Base-by-base conservation (phyloP, 2,113 vertebrate genomes). In the Papio anubis region DNA sequence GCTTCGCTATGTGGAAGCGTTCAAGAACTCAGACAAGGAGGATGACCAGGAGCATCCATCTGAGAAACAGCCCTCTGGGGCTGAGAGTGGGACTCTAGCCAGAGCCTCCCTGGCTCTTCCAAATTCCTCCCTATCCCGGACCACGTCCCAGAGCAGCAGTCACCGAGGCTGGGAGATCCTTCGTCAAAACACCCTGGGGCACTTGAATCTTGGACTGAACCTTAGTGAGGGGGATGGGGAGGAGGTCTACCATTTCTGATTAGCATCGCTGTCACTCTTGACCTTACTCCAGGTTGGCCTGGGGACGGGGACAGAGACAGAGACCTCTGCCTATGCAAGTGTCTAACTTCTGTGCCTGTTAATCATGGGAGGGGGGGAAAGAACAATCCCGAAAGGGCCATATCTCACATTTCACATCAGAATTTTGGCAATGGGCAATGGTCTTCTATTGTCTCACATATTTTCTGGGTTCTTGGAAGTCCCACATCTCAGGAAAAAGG, bases 131-230 rank as follows among this genome's bases (percentile, higher is more conserved):
- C 38, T 99, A 66, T 98, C 98, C 66, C 95, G 98, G 48, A 99
- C 86, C 79, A 98, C 98, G 10, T 98, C 97, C 40, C 98, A 94
- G 48, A 98, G 98, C 78, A 98, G 93, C 93, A 99, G 98, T 66
- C 96, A 98, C 92, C 95, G 92, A 7, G 98, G 98, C 45, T 99
- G 99, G 99, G 98, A 99, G 89, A 98, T 99, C 91, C 98, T 99
- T 88, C 99, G 99, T 8, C 92, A 98, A 35, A 98, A 99, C 61
- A 98, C 98, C 97, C 73, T 99, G 97, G 97, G 97, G 96, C 98
- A 98, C 52, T 43, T 96, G 0, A 86, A 98, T 91, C 97, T 96
- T 48, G 94, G 97, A 8, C 57, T 98, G 85, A 98, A 98, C 18
- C 55, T 97, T 61, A 93, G 73, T n/a, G 97, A 97, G 38, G 97